Evolutionary conservation across 2,113 vertebrate species (phyloP).

Genomic region (Corythaeola cristata): DNA sequence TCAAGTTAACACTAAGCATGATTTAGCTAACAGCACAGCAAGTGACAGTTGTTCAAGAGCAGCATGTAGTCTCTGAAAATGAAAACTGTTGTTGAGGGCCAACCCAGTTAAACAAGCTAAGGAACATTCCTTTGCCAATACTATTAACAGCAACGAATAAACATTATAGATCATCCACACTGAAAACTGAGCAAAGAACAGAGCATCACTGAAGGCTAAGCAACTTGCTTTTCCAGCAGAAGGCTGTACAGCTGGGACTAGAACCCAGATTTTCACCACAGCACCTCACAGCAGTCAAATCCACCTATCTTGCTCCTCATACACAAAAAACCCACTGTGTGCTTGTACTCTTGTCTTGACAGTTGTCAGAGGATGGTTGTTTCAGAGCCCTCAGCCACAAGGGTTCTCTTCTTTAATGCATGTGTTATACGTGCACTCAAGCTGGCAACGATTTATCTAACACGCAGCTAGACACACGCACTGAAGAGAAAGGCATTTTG

Average conservation of each 20-base stretch:
- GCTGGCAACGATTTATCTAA: neutral
- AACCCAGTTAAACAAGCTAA: neutral
- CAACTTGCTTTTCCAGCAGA: neutral
- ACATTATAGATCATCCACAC: neutral
- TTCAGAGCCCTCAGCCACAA: neutral
- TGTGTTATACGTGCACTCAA: neutral
- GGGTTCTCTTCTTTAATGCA: neutral
- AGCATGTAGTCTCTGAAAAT: neutral
- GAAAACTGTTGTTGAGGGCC: neutral
- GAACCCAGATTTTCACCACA: neutral
- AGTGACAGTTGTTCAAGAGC: neutral
- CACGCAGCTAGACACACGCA: neutral
- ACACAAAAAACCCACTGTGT: neutral
- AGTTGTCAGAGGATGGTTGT: neutral
- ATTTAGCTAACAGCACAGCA: neutral
- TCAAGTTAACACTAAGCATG: neutral
- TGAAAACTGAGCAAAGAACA: neutral
- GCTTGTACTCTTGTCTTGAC: neutral
- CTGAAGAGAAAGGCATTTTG: neutral
- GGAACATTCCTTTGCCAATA: neutral
- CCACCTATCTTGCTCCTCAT: neutral
- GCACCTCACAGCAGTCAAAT: neutral
- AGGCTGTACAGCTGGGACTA: neutral
- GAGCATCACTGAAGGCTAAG: neutral
- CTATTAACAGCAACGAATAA: neutral